Evolutionary conservation across 2,888 invertebrate species (phyloP).

Genomic region (Cantharis rufa): DNA sequence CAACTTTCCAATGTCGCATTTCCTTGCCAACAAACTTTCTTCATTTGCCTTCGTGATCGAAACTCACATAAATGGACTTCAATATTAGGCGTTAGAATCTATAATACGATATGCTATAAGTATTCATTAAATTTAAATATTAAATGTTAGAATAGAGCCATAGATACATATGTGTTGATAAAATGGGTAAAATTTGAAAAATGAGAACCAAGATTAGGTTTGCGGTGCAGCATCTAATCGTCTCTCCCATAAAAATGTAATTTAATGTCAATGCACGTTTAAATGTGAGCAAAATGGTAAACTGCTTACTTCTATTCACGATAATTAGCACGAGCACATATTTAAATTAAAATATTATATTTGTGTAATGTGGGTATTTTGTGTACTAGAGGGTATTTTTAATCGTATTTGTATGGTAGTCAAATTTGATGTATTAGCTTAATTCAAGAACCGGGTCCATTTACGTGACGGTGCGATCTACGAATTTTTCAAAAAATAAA

Average conservation of each 20-base stretch:
- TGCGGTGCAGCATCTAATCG: constrained; percentile 30
- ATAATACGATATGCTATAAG: constrained; percentile 3
- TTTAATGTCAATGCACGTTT: constrained; percentile 27
- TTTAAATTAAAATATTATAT: constrained; percentile 18
- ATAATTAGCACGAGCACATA: constrained; percentile 26
- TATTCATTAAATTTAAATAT: constrained; percentile 7
- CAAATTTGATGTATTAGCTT: constrained; percentile 16
- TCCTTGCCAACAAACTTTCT: constrained; percentile 1
- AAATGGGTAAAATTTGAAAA: constrained; percentile 1
- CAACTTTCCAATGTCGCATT: constrained; percentile 17
- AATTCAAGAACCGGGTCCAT: constrained; percentile 4
- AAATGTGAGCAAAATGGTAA: constrained; percentile 1
- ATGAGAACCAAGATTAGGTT: constrained; percentile 11
- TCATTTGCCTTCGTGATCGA: constrained; percentile 18
- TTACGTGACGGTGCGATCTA: neutral
- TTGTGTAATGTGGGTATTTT: constrained; percentile 27
- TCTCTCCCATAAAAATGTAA: constrained; percentile 15
- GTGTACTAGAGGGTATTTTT: constrained; percentile 22
- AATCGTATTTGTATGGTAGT: constrained; percentile 28
- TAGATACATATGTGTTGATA: constrained; percentile 5
- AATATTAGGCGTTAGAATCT: constrained; percentile 13
- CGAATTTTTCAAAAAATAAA: neutral
- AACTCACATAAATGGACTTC: constrained; percentile 11
- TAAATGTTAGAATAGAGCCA: constrained; percentile 23
- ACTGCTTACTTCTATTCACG: constrained; percentile 16